A percentile compares a stretch with the other conserved stretches of the same genome.
These are phyloP conservation scores for Actenoides lindsayi DNA, from an alignment of 2,113 vertebrate species.

Conservation along the genomic window DNA sequence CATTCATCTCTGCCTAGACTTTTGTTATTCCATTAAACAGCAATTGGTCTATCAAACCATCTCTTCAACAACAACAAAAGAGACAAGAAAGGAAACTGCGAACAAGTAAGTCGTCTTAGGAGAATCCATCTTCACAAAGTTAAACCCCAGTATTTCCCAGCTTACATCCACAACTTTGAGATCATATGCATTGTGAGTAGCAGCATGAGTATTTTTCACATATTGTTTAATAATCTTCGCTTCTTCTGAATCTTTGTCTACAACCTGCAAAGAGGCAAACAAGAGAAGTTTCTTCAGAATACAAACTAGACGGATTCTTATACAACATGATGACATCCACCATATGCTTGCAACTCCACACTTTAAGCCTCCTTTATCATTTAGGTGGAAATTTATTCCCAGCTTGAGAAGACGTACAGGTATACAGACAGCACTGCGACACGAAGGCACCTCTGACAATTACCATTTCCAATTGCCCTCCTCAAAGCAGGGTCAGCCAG, in stretches of 20 bases:
- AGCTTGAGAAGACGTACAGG: background rate
- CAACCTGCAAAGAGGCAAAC: conserved; percentile 80
- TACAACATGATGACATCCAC: background rate
- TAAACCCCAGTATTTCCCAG: background rate
- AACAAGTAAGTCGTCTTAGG: background rate
- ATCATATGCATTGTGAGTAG: conserved; percentile 94
- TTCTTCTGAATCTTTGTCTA: conserved; percentile 89
- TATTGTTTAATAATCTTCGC: conserved; percentile 90
- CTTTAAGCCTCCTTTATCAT: background rate
- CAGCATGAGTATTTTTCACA: conserved; percentile 96
- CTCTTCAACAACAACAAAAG: background rate
- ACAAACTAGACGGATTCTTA: background rate
- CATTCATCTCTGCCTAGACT: background rate
- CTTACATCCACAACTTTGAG: conserved; percentile 93
- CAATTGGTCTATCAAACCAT: background rate
- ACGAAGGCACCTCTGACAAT: background rate
- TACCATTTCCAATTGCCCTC: background rate
- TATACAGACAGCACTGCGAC: background rate
- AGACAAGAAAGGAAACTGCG: background rate
- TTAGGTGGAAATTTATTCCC: background rate
- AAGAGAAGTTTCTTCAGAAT: background rate
- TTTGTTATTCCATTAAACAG: background rate
- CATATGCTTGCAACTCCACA: background rate
- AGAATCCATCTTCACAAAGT: background rate
- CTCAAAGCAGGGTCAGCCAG: background rate